Conservation (phyloP, 2,113 vertebrate species). For the Irena cyanogastra region DNA sequence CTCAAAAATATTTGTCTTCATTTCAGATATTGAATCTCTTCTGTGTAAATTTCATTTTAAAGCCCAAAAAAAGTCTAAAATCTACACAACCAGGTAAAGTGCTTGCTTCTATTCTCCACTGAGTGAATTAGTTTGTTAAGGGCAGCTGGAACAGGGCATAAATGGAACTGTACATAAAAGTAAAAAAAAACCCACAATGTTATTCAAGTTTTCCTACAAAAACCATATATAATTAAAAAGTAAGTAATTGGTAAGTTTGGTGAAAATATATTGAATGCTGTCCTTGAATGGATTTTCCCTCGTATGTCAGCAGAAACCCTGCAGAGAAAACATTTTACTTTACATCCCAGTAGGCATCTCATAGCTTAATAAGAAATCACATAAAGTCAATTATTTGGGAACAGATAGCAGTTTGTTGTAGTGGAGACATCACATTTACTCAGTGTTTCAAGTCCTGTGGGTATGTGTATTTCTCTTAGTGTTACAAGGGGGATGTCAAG, state of each 20-base stretch:
- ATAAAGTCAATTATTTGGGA: neutral
- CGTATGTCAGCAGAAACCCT: slow-evolving; percentile 5
- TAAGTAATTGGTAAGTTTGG: neutral
- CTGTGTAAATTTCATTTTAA: neutral
- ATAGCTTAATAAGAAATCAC: neutral
- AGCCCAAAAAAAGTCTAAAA: neutral
- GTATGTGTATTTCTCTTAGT: neutral
- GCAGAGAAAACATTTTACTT: slow-evolving; percentile 7
- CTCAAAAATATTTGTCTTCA: neutral
- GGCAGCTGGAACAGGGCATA: neutral
- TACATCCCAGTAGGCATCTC: neutral
- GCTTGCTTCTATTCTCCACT: neutral
- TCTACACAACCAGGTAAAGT: neutral
- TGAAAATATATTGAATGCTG: neutral
- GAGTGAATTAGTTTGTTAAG: neutral
- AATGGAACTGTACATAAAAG: neutral
- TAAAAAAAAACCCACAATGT: neutral
- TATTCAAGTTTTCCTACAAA: neutral
- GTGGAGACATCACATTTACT: neutral
- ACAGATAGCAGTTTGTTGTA: neutral
- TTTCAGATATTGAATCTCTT: neutral
- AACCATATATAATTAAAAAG: neutral
- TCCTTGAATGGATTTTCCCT: neutral
- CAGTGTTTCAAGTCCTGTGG: neutral
- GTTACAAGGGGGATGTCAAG: neutral